These are phyloP conservation scores for Eremophila alpestris DNA, from an alignment of 2,797 vertebrate species.

Conservation along the genomic window DNA sequence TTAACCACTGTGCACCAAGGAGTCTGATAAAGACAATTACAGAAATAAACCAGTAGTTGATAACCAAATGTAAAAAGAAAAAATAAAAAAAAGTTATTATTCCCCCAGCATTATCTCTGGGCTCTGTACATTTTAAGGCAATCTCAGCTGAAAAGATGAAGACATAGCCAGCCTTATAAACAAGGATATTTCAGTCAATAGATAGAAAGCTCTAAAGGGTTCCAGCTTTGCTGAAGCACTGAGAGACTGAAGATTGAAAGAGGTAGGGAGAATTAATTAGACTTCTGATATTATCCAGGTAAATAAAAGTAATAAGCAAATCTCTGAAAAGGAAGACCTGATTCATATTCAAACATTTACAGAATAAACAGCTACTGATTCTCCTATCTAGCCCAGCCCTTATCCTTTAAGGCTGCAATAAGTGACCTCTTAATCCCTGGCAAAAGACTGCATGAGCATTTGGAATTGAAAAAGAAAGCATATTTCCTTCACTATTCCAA, in stretches of 20 bases:
- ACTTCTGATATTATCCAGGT: constrained; percentile 53
- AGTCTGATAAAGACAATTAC: constrained; percentile 20
- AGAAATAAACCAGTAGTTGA: constrained; percentile 43
- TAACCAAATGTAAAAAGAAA: constrained; percentile 6
- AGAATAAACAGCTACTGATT: constrained; percentile 65
- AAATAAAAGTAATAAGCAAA: constrained; percentile 63
- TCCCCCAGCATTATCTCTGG: constrained; percentile 9
- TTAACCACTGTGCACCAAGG: not conserved
- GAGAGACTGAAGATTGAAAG: constrained; percentile 35
- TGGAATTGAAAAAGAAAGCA: constrained; percentile 63
- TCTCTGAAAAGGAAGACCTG: constrained; percentile 37
- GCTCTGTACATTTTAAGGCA: constrained; percentile 48
- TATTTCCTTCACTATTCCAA: constrained; percentile 38
- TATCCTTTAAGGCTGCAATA: constrained; percentile 64
- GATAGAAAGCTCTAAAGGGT: constrained; percentile 55
- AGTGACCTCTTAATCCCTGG: constrained; percentile 60
- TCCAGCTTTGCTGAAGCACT: constrained; percentile 45
- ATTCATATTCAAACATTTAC: constrained; percentile 72
- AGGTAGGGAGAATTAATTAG: constrained; percentile 64
- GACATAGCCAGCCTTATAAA: constrained; percentile 48
- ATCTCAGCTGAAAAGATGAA: constrained; percentile 57
- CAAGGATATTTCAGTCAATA: constrained; percentile 56
- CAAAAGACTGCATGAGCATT: constrained; percentile 44
- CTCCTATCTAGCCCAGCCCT: constrained; percentile 15
- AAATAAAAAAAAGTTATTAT: not conserved